Evolutionary conservation across 1,140 invertebrate genomes (phyloP).

Genomic region (Armadillidium nasatum): DNA sequence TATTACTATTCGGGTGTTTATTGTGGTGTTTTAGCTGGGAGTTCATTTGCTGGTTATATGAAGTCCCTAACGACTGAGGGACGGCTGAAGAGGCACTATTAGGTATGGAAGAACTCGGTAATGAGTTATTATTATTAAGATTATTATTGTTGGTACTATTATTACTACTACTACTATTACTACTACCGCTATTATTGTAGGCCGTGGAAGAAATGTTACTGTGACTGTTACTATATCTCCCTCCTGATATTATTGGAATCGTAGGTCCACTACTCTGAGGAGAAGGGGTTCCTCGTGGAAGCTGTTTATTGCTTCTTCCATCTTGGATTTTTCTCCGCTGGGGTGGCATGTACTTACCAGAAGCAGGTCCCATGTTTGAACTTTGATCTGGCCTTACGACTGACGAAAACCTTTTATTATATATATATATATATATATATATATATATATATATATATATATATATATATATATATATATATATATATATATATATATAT

Average conservation of each 20-base stretch:
- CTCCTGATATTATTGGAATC: slow-evolving; percentile 26
- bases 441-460: no score
- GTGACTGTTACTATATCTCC: slow-evolving; percentile 14
- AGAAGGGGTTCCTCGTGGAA: slow-evolving; percentile 57
- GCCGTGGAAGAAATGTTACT: neutral
- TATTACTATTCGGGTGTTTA: no score
- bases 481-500: no score
- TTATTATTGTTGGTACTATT: no score
- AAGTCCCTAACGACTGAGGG: neutral
- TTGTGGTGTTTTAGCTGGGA: neutral
- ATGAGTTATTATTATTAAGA: no score
- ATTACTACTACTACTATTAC: neutral
- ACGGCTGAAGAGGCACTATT: slow-evolving; percentile 26
- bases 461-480: no score
- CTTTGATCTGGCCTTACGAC: slow-evolving; percentile 31
- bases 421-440: no score
- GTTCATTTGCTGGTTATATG: neutral
- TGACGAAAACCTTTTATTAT: slow-evolving; percentile 36
- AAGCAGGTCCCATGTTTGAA: slow-evolving; percentile 50
- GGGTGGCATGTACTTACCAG: slow-evolving; percentile 70
- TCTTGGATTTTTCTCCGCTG: slow-evolving; percentile 63
- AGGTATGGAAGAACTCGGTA: slow-evolving; percentile 1
- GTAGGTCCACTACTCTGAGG: slow-evolving; percentile 46
- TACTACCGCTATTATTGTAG: neutral
- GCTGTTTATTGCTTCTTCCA: slow-evolving; percentile 50